phyloP scores from a whole-genome alignment of 2,113 vertebrate genomes.

The Calidris pugnax region DNA sequence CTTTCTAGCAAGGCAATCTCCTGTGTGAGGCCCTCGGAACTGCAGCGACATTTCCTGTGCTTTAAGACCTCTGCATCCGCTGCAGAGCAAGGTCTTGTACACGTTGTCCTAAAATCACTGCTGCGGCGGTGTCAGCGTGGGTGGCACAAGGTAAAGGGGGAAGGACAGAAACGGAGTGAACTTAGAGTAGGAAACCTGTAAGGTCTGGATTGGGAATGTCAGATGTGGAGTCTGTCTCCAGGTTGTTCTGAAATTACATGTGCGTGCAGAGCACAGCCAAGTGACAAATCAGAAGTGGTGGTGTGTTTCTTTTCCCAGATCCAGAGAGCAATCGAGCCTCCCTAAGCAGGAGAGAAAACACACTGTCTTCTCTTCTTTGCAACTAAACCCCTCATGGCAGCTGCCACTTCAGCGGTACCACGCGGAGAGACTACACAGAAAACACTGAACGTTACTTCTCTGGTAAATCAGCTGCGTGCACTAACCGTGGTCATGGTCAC shows the following conservation, averaged over 20 bases:
- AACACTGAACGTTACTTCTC: not conserved
- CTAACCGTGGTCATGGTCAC: not conserved
- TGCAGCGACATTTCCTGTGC: not conserved
- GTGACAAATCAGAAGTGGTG: not conserved
- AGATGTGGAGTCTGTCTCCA: not conserved
- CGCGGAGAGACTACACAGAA: fast-evolving
- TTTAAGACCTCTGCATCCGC: not conserved
- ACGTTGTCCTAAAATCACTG: not conserved
- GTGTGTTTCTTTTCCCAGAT: not conserved
- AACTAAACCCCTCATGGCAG: not conserved
- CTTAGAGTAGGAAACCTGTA: not conserved
- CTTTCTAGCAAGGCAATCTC: not conserved
- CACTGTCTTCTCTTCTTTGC: not conserved
- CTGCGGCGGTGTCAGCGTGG: fast-evolving
- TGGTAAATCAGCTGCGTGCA: not conserved
- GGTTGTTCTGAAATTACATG: not conserved
- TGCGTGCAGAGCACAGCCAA: not conserved
- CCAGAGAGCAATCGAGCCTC: not conserved
- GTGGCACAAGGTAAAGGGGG: not conserved
- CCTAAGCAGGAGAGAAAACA: not conserved
- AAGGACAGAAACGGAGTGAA: not conserved
- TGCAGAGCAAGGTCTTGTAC: not conserved
- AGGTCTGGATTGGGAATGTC: not conserved
- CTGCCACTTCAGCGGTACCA: not conserved
- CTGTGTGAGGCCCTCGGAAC: not conserved